phyloP scores from a whole-genome alignment of 1,140 invertebrate species.

The Heliconius eleuchia region DNA sequence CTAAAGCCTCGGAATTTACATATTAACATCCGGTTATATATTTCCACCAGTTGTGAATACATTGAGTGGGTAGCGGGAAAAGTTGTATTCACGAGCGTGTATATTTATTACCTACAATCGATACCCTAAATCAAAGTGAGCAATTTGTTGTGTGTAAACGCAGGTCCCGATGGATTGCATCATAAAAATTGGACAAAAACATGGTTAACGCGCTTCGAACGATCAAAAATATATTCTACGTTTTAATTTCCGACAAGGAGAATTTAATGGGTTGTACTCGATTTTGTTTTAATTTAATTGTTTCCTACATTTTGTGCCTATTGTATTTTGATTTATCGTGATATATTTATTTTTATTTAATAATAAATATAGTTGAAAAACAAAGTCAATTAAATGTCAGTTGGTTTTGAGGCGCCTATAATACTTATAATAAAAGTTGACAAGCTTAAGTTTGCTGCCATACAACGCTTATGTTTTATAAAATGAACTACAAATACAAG shows the following conservation, averaged over 20 bases:
- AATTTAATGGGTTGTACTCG: constrained; percentile 70
- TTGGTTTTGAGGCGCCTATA: too few species aligned
- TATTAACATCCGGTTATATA: constrained; percentile 21
- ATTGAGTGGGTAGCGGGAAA: constrained; percentile 32
- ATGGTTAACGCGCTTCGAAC: constrained; percentile 54
- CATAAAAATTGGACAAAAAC: constrained; percentile 65
- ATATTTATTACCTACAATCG: constrained; percentile 42
- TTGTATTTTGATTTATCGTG: neutral
- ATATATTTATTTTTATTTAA: too few species aligned
- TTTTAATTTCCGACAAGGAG: constrained; percentile 77
- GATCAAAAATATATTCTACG: constrained; percentile 70
- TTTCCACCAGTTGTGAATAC: constrained; percentile 28
- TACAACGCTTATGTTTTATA: too few species aligned
- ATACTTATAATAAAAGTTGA: too few species aligned
- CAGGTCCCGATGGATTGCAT: constrained; percentile 63
- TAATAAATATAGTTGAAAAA: too few species aligned
- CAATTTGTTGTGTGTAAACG: constrained; percentile 70
- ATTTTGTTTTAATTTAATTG: constrained; percentile 70
- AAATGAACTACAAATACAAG: too few species aligned
- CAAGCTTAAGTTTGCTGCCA: too few species aligned
- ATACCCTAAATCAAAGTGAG: constrained; percentile 60
- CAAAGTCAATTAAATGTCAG: too few species aligned
- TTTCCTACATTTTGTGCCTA: constrained; percentile 26
- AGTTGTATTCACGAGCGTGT: constrained; percentile 36
- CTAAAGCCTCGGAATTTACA: constrained; percentile 18